These are phyloP conservation scores for Rapana venosa DNA, from an alignment of 2,888 invertebrate genomes.

Conservation along the genomic window DNA sequence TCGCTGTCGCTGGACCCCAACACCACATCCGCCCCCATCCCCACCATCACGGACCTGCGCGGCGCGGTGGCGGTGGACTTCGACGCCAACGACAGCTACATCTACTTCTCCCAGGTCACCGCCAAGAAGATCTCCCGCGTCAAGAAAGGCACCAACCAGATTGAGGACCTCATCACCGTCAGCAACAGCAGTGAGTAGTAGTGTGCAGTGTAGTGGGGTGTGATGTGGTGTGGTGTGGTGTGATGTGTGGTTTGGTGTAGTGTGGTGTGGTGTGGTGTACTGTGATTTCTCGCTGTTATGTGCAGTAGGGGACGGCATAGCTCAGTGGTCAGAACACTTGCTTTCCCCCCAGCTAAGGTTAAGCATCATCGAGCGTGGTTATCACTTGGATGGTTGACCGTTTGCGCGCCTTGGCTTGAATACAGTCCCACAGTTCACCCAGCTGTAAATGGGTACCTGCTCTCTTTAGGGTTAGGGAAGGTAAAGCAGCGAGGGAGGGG, in stretches of 20 bases:
- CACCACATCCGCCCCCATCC: constrained; percentile 85
- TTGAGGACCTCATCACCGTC: constrained; percentile 59
- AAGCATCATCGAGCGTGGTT: no score
- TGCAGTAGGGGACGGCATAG: no score
- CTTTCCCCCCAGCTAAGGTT: no score
- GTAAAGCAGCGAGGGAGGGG: no score
- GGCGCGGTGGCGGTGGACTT: constrained; percentile 96
- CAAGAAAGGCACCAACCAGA: constrained; percentile 55
- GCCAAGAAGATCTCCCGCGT: constrained; percentile 64
- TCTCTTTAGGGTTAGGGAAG: no score
- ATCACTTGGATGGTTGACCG: no score
- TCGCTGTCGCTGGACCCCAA: constrained; percentile 92
- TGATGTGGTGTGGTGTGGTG: background rate
- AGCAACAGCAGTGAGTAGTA: constrained; percentile 55
- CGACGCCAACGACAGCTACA: constrained; percentile 90
- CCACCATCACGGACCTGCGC: constrained; percentile 81
- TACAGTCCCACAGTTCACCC: no score
- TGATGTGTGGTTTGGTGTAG: background rate
- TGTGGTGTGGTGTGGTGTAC: background rate
- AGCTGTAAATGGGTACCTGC: no score
- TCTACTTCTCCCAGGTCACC: constrained; percentile 84
- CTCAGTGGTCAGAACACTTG: no score
- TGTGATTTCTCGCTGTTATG: background rate
- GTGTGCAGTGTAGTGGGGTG: background rate
- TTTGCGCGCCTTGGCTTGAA: no score